phyloP scores from a whole-genome alignment of 2,888 invertebrate genomes.

The Brachyopa scutellaris region DNA sequence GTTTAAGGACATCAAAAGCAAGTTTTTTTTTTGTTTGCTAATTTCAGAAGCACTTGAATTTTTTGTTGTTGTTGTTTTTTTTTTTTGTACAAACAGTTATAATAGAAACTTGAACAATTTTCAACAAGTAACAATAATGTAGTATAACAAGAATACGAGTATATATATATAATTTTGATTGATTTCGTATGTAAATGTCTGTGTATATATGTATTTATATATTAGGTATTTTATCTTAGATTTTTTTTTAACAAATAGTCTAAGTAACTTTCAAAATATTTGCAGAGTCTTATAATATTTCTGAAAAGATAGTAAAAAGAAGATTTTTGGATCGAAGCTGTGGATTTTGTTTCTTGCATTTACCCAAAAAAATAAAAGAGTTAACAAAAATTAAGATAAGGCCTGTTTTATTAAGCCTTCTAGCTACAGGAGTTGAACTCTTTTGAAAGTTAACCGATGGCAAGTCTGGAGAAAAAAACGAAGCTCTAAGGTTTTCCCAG shows the following conservation, averaged over 20 bases:
- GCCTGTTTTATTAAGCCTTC: too few relatives aligned
- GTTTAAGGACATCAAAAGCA: conserved; percentile 30
- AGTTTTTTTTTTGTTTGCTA: background rate
- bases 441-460: too few relatives aligned
- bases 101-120: conserved; percentile 63
- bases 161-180: conserved; percentile 21
- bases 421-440: too few relatives aligned
- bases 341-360: conserved; percentile 48
- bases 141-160: conserved; percentile 4
- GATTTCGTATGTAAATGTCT: conserved; percentile 26
- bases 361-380: background rate
- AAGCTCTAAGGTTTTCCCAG: too few relatives aligned
- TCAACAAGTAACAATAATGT: conserved; percentile 64
- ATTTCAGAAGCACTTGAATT: too few relatives aligned
- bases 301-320: conserved; percentile 23
- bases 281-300: conserved; percentile 22
- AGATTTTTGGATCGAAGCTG: background rate
- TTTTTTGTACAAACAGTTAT: conserved; percentile 58
- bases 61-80: conserved; percentile 8
- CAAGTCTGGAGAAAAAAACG: too few relatives aligned
- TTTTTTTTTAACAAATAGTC: conserved; percentile 11
- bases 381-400: background rate
- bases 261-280: conserved; percentile 15
- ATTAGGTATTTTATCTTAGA: background rate
- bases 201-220: conserved; percentile 11